Conservation (phyloP, 2,888 invertebrate genomes). For the Limnephilus lunatus region DNA sequence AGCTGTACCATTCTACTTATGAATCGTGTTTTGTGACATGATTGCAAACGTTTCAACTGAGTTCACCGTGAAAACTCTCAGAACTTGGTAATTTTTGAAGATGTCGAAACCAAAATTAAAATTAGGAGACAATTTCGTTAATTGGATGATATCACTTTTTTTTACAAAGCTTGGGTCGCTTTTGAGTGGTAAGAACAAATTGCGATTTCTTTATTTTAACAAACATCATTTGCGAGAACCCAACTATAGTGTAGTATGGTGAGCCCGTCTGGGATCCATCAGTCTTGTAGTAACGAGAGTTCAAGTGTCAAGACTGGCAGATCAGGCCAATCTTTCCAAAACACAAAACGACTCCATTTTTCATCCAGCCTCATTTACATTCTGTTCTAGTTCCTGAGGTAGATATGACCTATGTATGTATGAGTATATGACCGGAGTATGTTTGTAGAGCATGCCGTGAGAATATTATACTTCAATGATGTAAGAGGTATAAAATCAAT, state of each 20-base stretch:
- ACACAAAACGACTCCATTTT: conserved; percentile 59
- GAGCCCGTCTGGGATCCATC: conserved; percentile 33
- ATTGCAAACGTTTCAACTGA: too few species aligned
- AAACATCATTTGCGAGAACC: neutral
- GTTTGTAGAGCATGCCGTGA: conserved; percentile 11
- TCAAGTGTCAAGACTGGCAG: conserved; percentile 61
- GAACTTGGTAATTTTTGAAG: too few species aligned
- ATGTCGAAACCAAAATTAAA: too few species aligned
- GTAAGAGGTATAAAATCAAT: neutral
- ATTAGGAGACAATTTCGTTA: too few species aligned
- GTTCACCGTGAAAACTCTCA: too few species aligned
- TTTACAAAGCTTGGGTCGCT: neutral
- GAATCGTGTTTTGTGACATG: too few species aligned
- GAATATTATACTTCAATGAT: conserved; percentile 56
- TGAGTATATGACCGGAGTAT: neutral
- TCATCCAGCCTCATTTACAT: conserved; percentile 62
- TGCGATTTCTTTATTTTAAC: neutral
- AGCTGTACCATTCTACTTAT: too few species aligned
- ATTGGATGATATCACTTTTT: neutral
- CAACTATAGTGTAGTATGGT: neutral
- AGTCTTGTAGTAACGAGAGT: conserved; percentile 53
- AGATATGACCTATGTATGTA: too few species aligned
- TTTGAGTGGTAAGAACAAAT: neutral
- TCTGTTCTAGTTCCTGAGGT: conserved; percentile 48
- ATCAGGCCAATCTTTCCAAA: conserved; percentile 55